These are phyloP conservation scores for Lasioglossum calceatum DNA, from an alignment of 2,888 invertebrate species.

Conservation along the genomic window DNA sequence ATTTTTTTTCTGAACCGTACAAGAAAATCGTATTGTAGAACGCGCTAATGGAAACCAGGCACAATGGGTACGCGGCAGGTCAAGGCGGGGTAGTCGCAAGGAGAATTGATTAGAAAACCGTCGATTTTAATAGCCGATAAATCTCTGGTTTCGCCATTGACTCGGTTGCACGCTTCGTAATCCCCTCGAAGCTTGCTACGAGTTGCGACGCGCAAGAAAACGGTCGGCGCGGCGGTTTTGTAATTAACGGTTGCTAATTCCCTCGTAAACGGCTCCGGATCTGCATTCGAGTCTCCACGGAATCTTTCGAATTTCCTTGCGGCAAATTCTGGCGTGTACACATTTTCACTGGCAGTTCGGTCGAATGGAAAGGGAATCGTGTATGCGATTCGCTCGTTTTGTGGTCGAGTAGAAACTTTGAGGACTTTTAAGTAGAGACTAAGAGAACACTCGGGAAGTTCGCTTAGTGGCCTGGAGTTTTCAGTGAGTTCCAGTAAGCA, in stretches of 20 bases:
- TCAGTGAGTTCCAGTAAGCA: background rate
- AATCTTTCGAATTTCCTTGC: slow-evolving; percentile 15
- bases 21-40: slow-evolving; percentile 30
- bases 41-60: slow-evolving; percentile 19
- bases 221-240: slow-evolving; percentile 52
- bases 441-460: background rate
- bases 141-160: slow-evolving; percentile 58
- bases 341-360: background rate
- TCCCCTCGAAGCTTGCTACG: slow-evolving; percentile 25
- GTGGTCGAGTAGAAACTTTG: background rate
- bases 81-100: slow-evolving; percentile 43
- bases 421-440: background rate
- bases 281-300: background rate
- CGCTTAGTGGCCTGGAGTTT: background rate
- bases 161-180: slow-evolving; percentile 48
- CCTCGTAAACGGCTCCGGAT: slow-evolving; percentile 46
- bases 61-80: slow-evolving; percentile 24
- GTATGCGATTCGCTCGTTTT: background rate
- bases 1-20: background rate
- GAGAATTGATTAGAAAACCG: slow-evolving; percentile 63
- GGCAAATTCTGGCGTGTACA: background rate
- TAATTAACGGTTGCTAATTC: slow-evolving; percentile 66
- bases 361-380: background rate
- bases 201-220: slow-evolving; percentile 50
- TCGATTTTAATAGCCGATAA: slow-evolving; percentile 64